Base-by-base conservation (phyloP, 2,888 invertebrate genomes). In the Lamellibrachia satsuma region DNA sequence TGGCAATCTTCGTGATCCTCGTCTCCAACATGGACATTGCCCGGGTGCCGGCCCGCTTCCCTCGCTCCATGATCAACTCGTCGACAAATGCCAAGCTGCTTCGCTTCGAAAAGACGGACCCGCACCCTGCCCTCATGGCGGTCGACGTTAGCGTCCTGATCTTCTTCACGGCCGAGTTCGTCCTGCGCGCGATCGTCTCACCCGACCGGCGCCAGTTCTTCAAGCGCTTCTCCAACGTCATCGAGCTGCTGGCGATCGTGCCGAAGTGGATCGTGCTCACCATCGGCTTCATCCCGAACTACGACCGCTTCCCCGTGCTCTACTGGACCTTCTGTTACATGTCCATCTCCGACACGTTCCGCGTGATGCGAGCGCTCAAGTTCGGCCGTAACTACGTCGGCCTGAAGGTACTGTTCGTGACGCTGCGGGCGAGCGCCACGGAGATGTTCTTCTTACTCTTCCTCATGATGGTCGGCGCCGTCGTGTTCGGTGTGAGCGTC, bases 401-500 rank as follows among this genome's bases (percentile, higher is more conserved):
- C n/a, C 75, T 75, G 75, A 75, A 75, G 75, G 75, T 75, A n/a
- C 6, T 75, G 75, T 75, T 75, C 75, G 75, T 75, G 22, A 75
- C 75, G 6, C 75, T 75, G 22, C 75, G 75, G 22, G 75, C 75
- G 15, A 75, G 75, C 75, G 75, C 75, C 22, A 75, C 75, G 75
- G 75, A 75, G 75, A 75, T 75, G 75, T 75, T 75, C 91, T 52
- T 91, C 52, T 22, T 91, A 51, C 91, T 91, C 11, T 91, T 91
- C 91, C 91, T 91, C 11, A 91, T 91, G 91, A 91, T 91, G 52
- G 91, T 91, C 52, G 91, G 52, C 91, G 51, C 91, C 91, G 52
- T 91, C 52, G 52, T 91, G 27, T 91, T 91, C 91, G 51, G 52
- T 51, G 52, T 91, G 2, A 52, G 51, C 51, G 91, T 91, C 52